These are phyloP conservation scores for Ichneumoninae sp. DNA, from an alignment of 2,888 invertebrate species.

Conservation along the genomic window DNA sequence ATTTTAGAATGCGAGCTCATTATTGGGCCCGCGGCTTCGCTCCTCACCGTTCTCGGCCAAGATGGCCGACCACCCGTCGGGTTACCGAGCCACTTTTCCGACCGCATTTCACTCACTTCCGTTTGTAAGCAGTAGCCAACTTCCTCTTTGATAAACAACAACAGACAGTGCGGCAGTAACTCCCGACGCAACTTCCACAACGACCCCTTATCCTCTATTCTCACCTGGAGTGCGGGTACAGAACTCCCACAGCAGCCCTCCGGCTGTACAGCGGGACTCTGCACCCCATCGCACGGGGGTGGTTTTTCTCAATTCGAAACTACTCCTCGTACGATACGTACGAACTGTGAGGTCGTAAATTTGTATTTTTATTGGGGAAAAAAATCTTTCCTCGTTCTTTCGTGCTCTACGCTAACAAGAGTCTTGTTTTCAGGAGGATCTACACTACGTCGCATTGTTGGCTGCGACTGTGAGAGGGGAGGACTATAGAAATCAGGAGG, in stretches of 20 bases:
- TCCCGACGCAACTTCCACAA: constrained; percentile 51
- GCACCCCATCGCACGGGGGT: constrained; percentile 44
- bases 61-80: constrained; percentile 72
- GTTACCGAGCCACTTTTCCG: constrained; percentile 69
- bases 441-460: neutral
- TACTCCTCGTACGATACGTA: neutral
- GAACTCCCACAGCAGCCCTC: neutral
- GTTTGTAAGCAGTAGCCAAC: neutral
- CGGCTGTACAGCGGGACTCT: neutral
- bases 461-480: neutral
- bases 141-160: constrained; percentile 7
- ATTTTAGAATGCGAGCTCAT: constrained; percentile 80
- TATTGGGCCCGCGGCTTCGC: constrained; percentile 72
- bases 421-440: constrained; percentile 51
- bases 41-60: constrained; percentile 29
- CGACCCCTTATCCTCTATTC: constrained; percentile 11
- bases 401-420: constrained; percentile 56
- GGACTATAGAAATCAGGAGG: constrained; percentile 26
- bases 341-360: constrained; percentile 50
- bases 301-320: constrained; percentile 22
- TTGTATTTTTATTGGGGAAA: constrained; percentile 52
- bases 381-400: constrained; percentile 5
- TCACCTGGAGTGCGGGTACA: constrained; percentile 16
- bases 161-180: neutral
- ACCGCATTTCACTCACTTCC: constrained; percentile 64